A percentile compares a stretch with the other conserved stretches of the same genome.
Evolutionary conservation across 2,797 vertebrate genomes (phyloP).

Genomic region (Silurus aristotelis): DNA sequence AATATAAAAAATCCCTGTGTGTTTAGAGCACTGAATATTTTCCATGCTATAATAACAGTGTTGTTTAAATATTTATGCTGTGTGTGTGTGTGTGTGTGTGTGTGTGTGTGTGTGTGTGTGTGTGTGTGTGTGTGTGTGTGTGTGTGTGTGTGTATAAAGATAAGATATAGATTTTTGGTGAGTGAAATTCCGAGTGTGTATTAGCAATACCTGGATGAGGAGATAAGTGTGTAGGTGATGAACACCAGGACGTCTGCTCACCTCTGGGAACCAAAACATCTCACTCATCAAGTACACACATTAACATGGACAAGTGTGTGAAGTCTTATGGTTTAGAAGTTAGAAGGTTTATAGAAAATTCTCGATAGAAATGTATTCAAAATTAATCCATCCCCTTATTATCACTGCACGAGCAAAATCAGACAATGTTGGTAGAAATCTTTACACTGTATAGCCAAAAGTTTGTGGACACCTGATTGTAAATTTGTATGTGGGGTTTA

Average conservation of each 20-base stretch:
- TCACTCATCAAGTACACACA: not conserved
- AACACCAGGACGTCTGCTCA: too few species aligned
- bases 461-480: too few species aligned
- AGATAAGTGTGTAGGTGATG: not conserved
- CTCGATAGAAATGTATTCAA: too few species aligned
- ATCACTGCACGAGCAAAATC: too few species aligned
- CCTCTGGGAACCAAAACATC: not conserved
- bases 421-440: too few species aligned
- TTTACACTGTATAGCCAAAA: too few species aligned
- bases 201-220: not conserved
- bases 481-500: too few species aligned
- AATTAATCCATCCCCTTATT: too few species aligned
- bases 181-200: not conserved
- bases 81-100: slow-evolving; percentile 4
- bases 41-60: not conserved
- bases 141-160: not conserved
- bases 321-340: not conserved
- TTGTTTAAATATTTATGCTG: slow-evolving; percentile 22
- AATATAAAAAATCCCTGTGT: not conserved
- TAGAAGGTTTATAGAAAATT: too few species aligned
- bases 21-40: slow-evolving; percentile 27
- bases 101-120: slow-evolving; percentile 7
- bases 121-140: slow-evolving; percentile 14
- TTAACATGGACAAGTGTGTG: too few species aligned
- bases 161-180: too few species aligned